Conservation (phyloP, 1,140 invertebrate genomes). For the Lepidotrigona ventralis region DNA sequence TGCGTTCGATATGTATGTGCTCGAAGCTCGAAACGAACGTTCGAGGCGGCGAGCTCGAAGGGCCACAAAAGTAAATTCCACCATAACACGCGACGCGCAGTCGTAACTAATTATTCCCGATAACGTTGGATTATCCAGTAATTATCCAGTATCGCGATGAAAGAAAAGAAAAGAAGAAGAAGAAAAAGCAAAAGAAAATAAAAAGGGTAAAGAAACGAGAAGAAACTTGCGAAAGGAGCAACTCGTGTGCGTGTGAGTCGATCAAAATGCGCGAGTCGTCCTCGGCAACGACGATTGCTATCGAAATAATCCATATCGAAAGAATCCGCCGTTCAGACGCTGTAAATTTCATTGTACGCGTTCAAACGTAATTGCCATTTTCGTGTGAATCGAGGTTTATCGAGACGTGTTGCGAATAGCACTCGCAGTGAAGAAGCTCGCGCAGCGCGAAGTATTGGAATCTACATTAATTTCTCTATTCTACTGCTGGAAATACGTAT, state of each 20-base stretch:
- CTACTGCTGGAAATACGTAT: background rate
- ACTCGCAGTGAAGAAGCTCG: background rate
- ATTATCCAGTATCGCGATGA: conserved; percentile 45
- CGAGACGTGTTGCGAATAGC: background rate
- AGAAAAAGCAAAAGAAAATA: too few species aligned
- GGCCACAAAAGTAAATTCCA: conserved; percentile 12
- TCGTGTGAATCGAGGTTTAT: background rate
- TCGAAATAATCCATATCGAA: background rate
- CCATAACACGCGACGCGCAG: conserved; percentile 48
- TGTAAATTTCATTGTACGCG: conserved; percentile 3
- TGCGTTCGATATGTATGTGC: background rate
- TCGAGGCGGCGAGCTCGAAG: background rate
- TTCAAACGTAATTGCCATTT: background rate
- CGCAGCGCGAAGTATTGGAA: background rate
- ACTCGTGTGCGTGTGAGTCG: conserved; percentile 32
- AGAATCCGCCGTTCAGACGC: background rate
- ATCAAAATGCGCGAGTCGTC: conserved; percentile 41
- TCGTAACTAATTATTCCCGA: conserved; percentile 57
- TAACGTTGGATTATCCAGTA: conserved; percentile 57
- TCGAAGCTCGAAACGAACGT: background rate
- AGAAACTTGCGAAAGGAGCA: background rate
- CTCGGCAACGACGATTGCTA: conserved; percentile 53
- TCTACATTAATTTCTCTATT: background rate
- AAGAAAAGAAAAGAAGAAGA: conserved; percentile 4
- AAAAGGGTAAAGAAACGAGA: background rate